phyloP scores from a whole-genome alignment of 2,888 invertebrate genomes.

The Cephus pygmeus region DNA sequence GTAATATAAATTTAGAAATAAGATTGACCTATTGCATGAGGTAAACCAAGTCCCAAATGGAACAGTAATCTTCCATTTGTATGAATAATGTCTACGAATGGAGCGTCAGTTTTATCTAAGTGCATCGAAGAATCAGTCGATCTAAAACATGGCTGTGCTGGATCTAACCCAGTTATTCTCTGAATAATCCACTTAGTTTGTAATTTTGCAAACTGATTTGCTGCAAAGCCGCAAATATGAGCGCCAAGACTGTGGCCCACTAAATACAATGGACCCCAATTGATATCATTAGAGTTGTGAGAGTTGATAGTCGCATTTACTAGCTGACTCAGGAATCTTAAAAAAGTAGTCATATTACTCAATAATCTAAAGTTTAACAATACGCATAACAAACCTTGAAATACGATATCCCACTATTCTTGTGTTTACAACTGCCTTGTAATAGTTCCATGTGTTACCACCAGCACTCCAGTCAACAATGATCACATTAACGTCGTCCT shows the following conservation, averaged over 20 bases:
- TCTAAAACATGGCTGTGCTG: constrained; percentile 74
- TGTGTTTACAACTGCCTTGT: constrained; percentile 72
- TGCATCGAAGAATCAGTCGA: constrained; percentile 65
- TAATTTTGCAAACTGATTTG: constrained; percentile 67
- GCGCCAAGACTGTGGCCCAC: constrained; percentile 75
- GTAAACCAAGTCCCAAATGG: constrained; percentile 71
- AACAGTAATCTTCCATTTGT: constrained; percentile 71
- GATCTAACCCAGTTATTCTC: constrained; percentile 71
- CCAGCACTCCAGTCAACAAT: constrained; percentile 75
- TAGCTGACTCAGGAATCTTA: constrained; percentile 68
- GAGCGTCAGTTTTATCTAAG: constrained; percentile 70
- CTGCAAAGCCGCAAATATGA: constrained; percentile 72
- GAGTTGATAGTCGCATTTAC: constrained; percentile 63
- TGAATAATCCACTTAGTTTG: constrained; percentile 44
- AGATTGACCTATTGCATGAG: constrained; percentile 68
- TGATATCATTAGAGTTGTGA: constrained; percentile 49
- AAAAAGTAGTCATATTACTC: constrained; percentile 14
- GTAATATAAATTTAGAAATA: not conserved
- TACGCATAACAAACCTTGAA: constrained; percentile 62
- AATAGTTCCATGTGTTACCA: constrained; percentile 73
- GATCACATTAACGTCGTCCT: constrained; percentile 74
- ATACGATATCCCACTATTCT: constrained; percentile 70
- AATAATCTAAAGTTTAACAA: constrained; percentile 2
- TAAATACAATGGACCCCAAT: constrained; percentile 66
- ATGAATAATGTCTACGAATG: constrained; percentile 74